These are phyloP conservation scores for Brachypteracias leptosomus DNA, from an alignment of 2,113 vertebrate species.

Conservation along the genomic window DNA sequence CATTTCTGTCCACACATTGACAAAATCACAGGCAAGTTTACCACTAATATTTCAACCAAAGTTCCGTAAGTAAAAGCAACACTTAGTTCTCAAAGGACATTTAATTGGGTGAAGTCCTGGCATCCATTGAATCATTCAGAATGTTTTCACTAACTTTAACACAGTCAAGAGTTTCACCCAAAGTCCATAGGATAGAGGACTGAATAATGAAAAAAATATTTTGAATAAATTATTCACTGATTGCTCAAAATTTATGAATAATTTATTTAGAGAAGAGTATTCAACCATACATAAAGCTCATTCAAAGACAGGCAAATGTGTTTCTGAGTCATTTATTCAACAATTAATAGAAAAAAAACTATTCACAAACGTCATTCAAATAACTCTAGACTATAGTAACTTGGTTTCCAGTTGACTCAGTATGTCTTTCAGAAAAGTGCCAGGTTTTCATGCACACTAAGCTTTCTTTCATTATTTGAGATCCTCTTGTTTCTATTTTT, in stretches of 20 bases:
- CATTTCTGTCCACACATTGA: background rate
- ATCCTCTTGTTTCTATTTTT: conserved; percentile 17
- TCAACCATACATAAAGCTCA: conserved; percentile 9
- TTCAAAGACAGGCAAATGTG: conserved; percentile 31
- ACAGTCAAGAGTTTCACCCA: background rate
- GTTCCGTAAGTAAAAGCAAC: background rate
- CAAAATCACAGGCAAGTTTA: background rate
- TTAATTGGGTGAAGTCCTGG: background rate
- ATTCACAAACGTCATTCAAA: conserved; percentile 44
- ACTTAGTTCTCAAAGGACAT: background rate
- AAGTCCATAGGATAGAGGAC: background rate
- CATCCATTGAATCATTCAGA: background rate
- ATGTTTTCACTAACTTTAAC: background rate
- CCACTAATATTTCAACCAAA: background rate
- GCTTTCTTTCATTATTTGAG: conserved; percentile 1
- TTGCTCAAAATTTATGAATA: conserved; percentile 49
- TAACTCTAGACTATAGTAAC: conserved; percentile 7
- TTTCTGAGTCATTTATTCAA: conserved; percentile 55
- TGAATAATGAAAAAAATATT: conserved; percentile 37
- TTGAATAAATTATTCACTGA: conserved; percentile 47
- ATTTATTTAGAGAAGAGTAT: conserved; percentile 41
- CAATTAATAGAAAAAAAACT: conserved; percentile 27
- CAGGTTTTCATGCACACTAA: conserved; percentile 27
- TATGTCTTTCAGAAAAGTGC: conserved; percentile 21
- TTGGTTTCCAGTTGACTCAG: conserved; percentile 40